Percentiles rank a stretch among this genome's conserved stretches.
Conservation (phyloP, 2,113 vertebrate species). For the Pyxicephalus adspersus region DNA sequence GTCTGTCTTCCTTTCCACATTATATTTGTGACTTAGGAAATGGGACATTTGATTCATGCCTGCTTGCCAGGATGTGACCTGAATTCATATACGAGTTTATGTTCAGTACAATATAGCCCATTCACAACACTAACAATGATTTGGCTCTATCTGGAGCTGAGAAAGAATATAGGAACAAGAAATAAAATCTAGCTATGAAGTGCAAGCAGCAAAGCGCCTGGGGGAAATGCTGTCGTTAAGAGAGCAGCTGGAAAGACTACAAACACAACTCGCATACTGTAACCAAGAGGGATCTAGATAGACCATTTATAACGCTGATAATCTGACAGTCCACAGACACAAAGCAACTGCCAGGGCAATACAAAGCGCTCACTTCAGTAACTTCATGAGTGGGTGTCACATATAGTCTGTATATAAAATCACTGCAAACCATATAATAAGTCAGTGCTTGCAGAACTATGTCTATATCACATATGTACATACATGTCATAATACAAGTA, state of each 20-base stretch:
- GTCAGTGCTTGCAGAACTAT: too few relatives aligned
- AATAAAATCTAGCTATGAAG: not conserved
- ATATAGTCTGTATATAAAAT: not conserved
- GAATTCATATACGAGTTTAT: not conserved
- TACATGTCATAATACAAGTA: too few relatives aligned
- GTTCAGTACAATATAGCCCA: conserved; percentile 32
- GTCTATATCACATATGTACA: too few relatives aligned
- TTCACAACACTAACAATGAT: conserved; percentile 10
- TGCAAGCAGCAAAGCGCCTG: not conserved
- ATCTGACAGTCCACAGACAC: conserved; percentile 20
- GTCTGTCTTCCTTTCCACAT: conserved; percentile 29
- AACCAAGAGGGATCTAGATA: not conserved
- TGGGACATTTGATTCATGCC: conserved; percentile 5
- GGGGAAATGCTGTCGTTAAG: not conserved
- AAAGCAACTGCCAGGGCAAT: not conserved
- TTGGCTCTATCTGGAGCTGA: not conserved
- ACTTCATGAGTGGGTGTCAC: not conserved
- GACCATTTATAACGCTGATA: not conserved
- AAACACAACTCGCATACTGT: not conserved
- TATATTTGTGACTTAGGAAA: conserved; percentile 37
- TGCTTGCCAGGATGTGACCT: conserved; percentile 47
- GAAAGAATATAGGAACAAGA: conserved; percentile 1
- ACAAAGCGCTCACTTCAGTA: not conserved
- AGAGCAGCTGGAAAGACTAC: conserved; percentile 27
- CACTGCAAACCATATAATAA: too few relatives aligned